Evolutionary conservation across 2,113 vertebrate genomes (phyloP).

Genomic region (Zosterops japonicus): DNA sequence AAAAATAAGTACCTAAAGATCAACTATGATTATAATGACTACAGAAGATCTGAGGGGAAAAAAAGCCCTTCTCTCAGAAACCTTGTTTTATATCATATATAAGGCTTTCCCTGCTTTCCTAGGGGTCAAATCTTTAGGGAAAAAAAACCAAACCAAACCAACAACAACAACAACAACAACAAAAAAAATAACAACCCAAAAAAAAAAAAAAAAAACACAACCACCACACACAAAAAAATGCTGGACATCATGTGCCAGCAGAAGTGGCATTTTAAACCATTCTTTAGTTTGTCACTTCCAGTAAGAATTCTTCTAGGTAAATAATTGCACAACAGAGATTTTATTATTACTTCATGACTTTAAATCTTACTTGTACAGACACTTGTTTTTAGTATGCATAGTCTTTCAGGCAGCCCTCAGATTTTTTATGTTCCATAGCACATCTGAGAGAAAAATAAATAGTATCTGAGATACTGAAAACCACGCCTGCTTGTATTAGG

Average conservation of each 20-base stretch:
- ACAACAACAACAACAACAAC: too few species aligned
- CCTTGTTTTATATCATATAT: background rate
- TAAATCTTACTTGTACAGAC: background rate
- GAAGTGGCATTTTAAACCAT: background rate
- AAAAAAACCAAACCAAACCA: background rate
- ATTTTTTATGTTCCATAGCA: background rate
- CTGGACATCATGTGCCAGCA: background rate
- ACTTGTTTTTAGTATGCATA: background rate
- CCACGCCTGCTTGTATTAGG: background rate
- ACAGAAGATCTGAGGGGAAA: background rate
- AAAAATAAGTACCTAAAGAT: background rate
- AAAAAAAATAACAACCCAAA: too few species aligned
- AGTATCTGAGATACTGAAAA: background rate
- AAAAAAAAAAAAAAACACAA: too few species aligned
- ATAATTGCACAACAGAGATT: background rate
- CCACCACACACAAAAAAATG: background rate
- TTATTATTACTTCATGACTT: background rate
- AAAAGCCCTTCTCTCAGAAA: background rate
- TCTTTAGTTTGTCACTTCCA: background rate
- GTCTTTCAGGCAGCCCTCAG: background rate
- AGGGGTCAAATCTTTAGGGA: background rate
- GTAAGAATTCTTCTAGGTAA: background rate
- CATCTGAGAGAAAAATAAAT: conserved; percentile 19
- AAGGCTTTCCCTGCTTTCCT: background rate
- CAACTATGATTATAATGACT: background rate